Evolutionary conservation across 2,113 vertebrate species (phyloP).

Genomic region (Synchiropus splendidus): DNA sequence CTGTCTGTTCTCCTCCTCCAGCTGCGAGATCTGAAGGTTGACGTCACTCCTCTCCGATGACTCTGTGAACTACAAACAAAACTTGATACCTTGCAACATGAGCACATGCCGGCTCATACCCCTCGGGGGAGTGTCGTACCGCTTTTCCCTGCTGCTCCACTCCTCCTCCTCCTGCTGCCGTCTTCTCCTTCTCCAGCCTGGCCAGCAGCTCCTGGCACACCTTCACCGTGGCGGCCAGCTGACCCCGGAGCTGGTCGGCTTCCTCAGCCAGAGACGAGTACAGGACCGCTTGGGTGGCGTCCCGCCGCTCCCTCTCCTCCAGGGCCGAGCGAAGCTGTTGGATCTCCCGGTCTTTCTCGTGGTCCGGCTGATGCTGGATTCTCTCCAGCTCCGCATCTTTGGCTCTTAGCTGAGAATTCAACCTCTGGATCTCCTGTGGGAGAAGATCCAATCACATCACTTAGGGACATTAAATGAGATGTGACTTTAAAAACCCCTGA

Average conservation of each 20-base stretch:
- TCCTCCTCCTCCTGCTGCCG: slow-evolving; percentile 11
- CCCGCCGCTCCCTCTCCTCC: slow-evolving; percentile 66
- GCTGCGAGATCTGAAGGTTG: slow-evolving; percentile 51
- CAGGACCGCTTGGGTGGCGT: slow-evolving; percentile 72
- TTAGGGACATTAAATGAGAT: too few relatives aligned
- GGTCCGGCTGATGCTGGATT: slow-evolving; percentile 59
- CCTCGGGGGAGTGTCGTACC: slow-evolving; percentile 57
- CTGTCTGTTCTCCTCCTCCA: slow-evolving; percentile 79
- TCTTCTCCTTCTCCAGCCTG: slow-evolving; percentile 68
- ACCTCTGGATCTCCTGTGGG: slow-evolving; percentile 75
- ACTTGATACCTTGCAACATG: background rate
- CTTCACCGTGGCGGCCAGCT: slow-evolving; percentile 74
- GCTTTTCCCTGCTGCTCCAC: slow-evolving; percentile 45
- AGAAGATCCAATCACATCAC: background rate
- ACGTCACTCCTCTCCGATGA: slow-evolving; percentile 30
- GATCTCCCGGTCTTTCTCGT: slow-evolving; percentile 72
- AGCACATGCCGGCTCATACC: background rate
- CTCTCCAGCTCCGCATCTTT: slow-evolving; percentile 69
- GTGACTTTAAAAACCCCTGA: too few relatives aligned
- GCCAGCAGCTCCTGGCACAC: slow-evolving; percentile 84
- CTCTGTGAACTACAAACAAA: slow-evolving; percentile 42
- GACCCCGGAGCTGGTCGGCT: slow-evolving; percentile 73
- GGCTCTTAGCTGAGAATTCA: slow-evolving; percentile 64
- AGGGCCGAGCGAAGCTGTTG: slow-evolving; percentile 60
- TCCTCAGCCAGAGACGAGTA: slow-evolving; percentile 79